phyloP scores from a whole-genome alignment of 2,113 vertebrate species.

The Polypterus bichir region DNA sequence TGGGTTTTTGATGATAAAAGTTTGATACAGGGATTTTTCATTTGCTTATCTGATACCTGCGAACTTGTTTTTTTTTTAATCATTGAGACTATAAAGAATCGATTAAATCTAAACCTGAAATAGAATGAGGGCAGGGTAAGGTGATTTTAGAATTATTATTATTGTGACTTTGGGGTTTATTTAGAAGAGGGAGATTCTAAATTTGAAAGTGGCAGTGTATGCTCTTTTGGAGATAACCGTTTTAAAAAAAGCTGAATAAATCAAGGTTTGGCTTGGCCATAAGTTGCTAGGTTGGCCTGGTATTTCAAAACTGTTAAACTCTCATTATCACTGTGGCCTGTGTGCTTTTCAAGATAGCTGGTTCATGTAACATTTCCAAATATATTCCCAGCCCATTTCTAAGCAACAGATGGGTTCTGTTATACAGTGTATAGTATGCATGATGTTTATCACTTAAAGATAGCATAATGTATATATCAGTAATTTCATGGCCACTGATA shows the following conservation, averaged over 20 bases:
- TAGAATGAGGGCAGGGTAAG: constrained; percentile 9
- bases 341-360: constrained; percentile 5
- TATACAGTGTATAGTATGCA: no score
- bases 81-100: constrained; percentile 10
- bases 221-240: constrained; percentile 15
- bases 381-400: no score
- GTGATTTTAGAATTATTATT: constrained; percentile 1
- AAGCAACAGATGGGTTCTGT: no score
- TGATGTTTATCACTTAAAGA: no score
- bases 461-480: no score
- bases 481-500: no score
- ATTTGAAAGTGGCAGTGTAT: constrained; percentile 10
- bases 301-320: background rate
- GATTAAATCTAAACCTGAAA: constrained; percentile 10
- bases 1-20: constrained; percentile 17
- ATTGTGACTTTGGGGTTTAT: background rate
- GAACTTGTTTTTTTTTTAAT: background rate
- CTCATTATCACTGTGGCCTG: constrained; percentile 2
- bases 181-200: constrained; percentile 2
- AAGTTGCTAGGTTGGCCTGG: background rate
- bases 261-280: constrained; percentile 2
- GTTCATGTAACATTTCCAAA: background rate
- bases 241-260: background rate
- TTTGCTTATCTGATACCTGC: constrained; percentile 12
- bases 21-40: constrained; percentile 8